Conservation (phyloP, 2,113 vertebrate species). For the Pterophyllum scalare region DNA sequence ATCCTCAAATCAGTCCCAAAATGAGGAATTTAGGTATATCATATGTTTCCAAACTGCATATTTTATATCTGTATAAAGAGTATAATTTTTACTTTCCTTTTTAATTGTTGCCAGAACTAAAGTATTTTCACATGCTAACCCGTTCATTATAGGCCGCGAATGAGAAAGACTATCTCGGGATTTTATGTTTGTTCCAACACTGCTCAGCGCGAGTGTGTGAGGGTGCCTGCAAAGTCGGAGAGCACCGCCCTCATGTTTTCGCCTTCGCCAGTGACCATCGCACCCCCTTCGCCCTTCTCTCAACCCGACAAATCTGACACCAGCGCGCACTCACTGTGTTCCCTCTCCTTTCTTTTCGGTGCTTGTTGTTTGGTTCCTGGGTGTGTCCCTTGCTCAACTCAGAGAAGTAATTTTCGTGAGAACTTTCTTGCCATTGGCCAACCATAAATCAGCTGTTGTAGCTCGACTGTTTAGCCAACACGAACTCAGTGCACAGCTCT, state of each 20-base stretch:
- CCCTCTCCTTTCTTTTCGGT: conserved; percentile 36
- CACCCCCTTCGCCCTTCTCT: neutral
- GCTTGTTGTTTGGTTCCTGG: conserved; percentile 59
- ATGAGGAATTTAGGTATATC: neutral
- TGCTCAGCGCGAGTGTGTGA: conserved; percentile 16
- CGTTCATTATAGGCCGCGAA: neutral
- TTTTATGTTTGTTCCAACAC: neutral
- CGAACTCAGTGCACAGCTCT: neutral
- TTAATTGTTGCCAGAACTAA: neutral
- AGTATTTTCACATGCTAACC: neutral
- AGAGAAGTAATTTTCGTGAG: conserved; percentile 83
- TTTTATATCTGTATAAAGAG: neutral
- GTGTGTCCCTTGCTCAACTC: conserved; percentile 84
- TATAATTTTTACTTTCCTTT: neutral
- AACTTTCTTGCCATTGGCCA: conserved; percentile 89
- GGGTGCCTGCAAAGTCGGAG: conserved; percentile 40
- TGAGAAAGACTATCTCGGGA: neutral
- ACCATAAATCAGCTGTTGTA: conserved; percentile 88
- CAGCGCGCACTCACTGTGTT: neutral
- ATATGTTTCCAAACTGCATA: neutral
- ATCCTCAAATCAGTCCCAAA: neutral
- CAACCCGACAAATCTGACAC: conserved; percentile 29
- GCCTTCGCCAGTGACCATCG: conserved; percentile 21
- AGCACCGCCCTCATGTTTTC: conserved; percentile 47
- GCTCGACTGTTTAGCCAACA: conserved; percentile 77